Conservation (phyloP, 2,113 vertebrate species). For the Periophthalmodon schlosseri region DNA sequence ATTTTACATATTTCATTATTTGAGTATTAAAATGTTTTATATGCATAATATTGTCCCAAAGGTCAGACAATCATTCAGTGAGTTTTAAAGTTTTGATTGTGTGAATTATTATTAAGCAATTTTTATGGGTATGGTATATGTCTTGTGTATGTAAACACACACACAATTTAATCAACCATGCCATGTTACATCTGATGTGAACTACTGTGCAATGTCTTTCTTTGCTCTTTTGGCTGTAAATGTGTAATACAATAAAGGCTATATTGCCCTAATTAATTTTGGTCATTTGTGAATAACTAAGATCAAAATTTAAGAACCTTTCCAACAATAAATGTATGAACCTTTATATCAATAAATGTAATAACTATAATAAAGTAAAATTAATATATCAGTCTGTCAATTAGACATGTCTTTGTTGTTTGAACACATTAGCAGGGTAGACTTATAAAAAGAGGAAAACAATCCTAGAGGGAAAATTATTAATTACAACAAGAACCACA, state of each 20-base stretch:
- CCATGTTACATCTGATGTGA: not conserved
- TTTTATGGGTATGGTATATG: not conserved
- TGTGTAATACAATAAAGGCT: not conserved
- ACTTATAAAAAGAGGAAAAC: no score
- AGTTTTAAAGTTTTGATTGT: not conserved
- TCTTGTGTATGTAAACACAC: not conserved
- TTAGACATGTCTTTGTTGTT: no score
- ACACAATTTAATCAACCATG: not conserved
- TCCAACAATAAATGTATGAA: no score
- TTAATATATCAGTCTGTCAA: no score
- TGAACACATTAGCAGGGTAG: no score
- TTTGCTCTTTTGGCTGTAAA: not conserved
- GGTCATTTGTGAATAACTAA: no score
- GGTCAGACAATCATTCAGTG: not conserved
- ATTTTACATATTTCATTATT: not conserved
- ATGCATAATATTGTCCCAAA: not conserved
- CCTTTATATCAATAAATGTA: no score
- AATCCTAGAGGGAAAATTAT: no score
- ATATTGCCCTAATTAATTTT: not conserved
- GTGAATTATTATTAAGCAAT: not conserved
- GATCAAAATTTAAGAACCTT: no score
- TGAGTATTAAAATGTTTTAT: not conserved
- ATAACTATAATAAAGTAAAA: no score
- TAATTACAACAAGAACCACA: no score
- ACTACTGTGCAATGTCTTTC: not conserved